A percentile compares a stretch with the other conserved stretches of the same genome.
Evolutionary conservation across 2,888 invertebrate genomes (phyloP).

Genomic region (Panzeria rudis): DNA sequence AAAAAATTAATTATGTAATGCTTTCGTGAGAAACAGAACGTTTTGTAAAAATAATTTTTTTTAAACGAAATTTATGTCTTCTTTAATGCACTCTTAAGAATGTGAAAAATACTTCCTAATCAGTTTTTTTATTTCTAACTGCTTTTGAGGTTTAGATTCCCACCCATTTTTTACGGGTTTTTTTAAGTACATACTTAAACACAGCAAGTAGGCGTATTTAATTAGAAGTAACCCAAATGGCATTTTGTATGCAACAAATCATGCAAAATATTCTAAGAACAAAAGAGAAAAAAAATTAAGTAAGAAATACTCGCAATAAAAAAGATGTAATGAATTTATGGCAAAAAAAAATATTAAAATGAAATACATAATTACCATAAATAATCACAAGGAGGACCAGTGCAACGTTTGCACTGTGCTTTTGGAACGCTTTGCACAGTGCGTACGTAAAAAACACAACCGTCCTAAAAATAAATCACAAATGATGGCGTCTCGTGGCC

Average conservation of each 20-base stretch:
- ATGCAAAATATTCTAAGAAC: not conserved
- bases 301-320: not conserved
- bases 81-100: not conserved
- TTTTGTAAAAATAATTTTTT: not conserved
- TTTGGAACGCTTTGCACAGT: conserved; percentile 31
- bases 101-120: not conserved
- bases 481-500: conserved; percentile 72
- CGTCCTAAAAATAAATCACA: conserved; percentile 73
- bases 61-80: not conserved
- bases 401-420: conserved; percentile 14
- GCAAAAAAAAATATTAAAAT: conserved; percentile 38
- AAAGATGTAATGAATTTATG: conserved; percentile 44
- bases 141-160: not conserved
- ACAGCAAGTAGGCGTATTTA: conserved; percentile 54
- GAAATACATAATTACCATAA: conserved; percentile 65
- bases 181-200: not conserved
- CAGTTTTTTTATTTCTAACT: not conserved
- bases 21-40: not conserved
- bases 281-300: not conserved
- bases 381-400: conserved; percentile 62
- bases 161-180: conserved; percentile 3
- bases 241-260: conserved; percentile 6
- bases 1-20: not conserved
- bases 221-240: conserved; percentile 49
- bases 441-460: not conserved